Evolutionary conservation across 2,113 vertebrate genomes (phyloP).

Genomic region (Pluvianellus socialis): DNA sequence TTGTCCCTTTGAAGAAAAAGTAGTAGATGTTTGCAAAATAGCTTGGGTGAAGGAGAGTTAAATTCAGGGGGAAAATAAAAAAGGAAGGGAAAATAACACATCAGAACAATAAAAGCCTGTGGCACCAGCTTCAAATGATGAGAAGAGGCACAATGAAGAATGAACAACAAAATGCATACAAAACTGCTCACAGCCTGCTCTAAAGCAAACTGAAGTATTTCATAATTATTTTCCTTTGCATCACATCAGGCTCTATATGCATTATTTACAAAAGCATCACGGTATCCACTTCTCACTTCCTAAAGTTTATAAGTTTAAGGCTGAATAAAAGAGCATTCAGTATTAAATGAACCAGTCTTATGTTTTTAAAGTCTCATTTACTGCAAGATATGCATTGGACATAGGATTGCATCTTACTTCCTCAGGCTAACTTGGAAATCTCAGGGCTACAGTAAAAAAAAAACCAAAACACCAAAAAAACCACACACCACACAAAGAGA

Average conservation of each 20-base stretch:
- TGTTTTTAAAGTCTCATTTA: slow-evolving; percentile 2
- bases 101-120: slow-evolving; percentile 1
- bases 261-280: slow-evolving; percentile 23
- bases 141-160: not conserved
- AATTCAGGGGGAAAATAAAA: not conserved
- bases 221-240: not conserved
- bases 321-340: not conserved
- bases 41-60: not conserved
- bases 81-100: not conserved
- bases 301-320: not conserved
- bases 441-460: not conserved
- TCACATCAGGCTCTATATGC: not conserved
- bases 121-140: not conserved
- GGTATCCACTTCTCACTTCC: not conserved
- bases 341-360: not conserved
- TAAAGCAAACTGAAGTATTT: not conserved
- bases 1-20: not conserved
- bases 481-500: too few relatives aligned
- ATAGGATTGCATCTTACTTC: not conserved
- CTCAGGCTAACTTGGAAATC: not conserved
- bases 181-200: not conserved
- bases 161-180: not conserved
- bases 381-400: not conserved
- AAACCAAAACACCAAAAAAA: not conserved
- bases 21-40: not conserved